phyloP scores from a whole-genome alignment of 2,888 invertebrate species.

The Halocaridina rubra region DNA sequence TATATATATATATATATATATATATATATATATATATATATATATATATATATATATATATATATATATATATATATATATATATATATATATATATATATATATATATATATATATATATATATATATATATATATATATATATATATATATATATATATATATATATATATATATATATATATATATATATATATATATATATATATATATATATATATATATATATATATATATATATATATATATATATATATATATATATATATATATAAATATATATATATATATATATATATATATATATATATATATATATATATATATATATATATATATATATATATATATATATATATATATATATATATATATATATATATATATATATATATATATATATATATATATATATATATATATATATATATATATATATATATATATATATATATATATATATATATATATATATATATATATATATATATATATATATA shows the following conservation, averaged over 20 bases:
- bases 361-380: neutral
- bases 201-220: neutral
- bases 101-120: neutral
- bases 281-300: neutral
- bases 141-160: neutral
- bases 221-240: neutral
- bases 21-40: neutral
- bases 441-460: neutral
- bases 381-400: neutral
- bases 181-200: neutral
- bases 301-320: neutral
- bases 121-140: neutral
- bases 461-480: neutral
- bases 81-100: neutral
- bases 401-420: neutral
- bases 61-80: neutral
- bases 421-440: neutral
- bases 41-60: neutral
- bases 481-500: neutral
- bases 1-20: neutral
- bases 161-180: neutral
- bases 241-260: neutral
- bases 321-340: neutral
- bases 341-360: neutral
- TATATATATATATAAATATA: neutral